These are phyloP conservation scores for Battus philenor DNA, from an alignment of 1,140 invertebrate species.

Conservation along the genomic window DNA sequence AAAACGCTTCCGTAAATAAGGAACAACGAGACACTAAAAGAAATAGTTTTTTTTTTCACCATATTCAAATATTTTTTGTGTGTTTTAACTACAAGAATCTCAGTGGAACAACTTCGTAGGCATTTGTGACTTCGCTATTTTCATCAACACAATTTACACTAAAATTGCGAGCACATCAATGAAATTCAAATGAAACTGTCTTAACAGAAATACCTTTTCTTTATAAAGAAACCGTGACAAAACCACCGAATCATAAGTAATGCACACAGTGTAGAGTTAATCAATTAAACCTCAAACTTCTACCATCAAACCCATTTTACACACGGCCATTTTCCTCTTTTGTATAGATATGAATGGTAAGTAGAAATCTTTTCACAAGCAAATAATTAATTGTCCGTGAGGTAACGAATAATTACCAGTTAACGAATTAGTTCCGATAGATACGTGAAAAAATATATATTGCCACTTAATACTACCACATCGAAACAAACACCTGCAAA, in stretches of 20 bases:
- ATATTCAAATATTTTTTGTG: too few relatives aligned
- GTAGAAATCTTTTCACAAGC: conserved; percentile 12
- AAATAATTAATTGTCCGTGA: conserved; percentile 11
- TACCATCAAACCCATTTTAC: not conserved
- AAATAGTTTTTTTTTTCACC: too few relatives aligned
- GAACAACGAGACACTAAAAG: too few relatives aligned
- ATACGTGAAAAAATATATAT: conserved; percentile 8
- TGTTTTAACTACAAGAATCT: too few relatives aligned
- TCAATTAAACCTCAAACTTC: conserved; percentile 2
- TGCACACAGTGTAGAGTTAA: conserved; percentile 2
- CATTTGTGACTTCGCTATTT: too few relatives aligned
- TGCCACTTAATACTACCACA: conserved; percentile 15
- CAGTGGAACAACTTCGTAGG: too few relatives aligned
- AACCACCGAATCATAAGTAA: conserved; percentile 2
- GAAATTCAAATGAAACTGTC: not conserved
- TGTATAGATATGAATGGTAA: conserved; percentile 2
- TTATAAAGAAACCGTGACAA: not conserved
- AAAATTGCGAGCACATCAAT: not conserved
- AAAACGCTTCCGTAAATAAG: too few relatives aligned
- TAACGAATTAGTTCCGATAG: conserved; percentile 7
- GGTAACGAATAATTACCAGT: conserved; percentile 9
- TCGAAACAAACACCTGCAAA: conserved; percentile 11
- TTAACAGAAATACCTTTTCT: not conserved
- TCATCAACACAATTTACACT: too few relatives aligned
- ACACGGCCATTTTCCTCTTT: too few relatives aligned